phyloP scores from a whole-genome alignment of 2,113 vertebrate genomes.

The Murina feae region DNA sequence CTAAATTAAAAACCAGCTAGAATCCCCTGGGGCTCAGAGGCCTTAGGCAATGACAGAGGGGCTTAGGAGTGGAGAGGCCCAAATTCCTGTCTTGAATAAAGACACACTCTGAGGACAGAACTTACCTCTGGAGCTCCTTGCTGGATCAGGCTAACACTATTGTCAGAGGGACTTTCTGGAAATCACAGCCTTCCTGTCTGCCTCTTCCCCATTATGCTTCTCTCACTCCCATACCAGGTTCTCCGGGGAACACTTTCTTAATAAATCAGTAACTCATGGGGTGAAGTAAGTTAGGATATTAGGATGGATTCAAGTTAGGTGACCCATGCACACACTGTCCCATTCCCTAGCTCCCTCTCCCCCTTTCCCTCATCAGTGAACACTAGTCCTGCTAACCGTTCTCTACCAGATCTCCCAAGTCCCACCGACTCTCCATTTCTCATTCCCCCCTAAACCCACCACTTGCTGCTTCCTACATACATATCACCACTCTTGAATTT shows the following conservation, averaged over 20 bases:
- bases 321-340: no score
- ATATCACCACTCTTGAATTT: neutral
- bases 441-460: neutral
- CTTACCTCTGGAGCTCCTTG: neutral
- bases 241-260: neutral
- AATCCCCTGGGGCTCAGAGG: neutral
- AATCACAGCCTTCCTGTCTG: neutral
- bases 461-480: neutral
- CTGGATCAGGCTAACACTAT: neutral
- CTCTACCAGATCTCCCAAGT: neutral
- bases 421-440: neutral
- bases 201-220: neutral
- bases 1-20: neutral
- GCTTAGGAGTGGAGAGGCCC: neutral
- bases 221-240: neutral
- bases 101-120: neutral
- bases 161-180: neutral
- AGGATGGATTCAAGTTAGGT: neutral
- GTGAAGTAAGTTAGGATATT: neutral
- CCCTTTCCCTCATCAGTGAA: neutral
- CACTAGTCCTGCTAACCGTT: neutral
- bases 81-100: neutral
- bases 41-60: neutral
- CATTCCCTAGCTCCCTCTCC: neutral
- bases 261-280: neutral